These are phyloP conservation scores for Drosophila demipolita DNA, from an alignment of 2,888 invertebrate species.

Conservation along the genomic window DNA sequence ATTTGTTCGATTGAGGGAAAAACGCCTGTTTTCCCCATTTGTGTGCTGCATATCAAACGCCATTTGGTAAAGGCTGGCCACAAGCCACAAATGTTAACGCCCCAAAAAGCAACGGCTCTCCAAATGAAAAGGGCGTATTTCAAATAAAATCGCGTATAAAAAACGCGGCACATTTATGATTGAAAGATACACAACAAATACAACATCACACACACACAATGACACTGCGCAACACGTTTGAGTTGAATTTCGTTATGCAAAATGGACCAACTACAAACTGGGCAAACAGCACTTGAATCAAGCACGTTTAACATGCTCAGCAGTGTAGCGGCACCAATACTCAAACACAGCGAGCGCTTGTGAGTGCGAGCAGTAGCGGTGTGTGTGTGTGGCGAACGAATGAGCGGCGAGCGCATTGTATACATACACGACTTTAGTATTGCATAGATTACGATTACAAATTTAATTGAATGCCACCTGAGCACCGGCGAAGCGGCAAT, in stretches of 20 bases:
- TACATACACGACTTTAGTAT: slow-evolving; percentile 55
- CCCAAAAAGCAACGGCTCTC: slow-evolving; percentile 54
- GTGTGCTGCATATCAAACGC: slow-evolving; percentile 38
- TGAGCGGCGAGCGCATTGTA: slow-evolving; percentile 61
- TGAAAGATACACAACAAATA: slow-evolving; percentile 49
- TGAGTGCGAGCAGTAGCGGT: slow-evolving; percentile 28
- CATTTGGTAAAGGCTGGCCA: slow-evolving; percentile 41
- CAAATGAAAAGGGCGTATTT: slow-evolving; percentile 70
- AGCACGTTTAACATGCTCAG: slow-evolving; percentile 40
- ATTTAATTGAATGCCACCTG: slow-evolving; percentile 79
- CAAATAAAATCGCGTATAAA: slow-evolving; percentile 68
- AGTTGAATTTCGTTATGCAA: slow-evolving; percentile 23
- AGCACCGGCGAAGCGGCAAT: slow-evolving; percentile 61
- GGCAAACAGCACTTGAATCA: slow-evolving; percentile 33
- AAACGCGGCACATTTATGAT: slow-evolving; percentile 55
- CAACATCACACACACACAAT: slow-evolving; percentile 16
- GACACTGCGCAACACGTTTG: slow-evolving; percentile 51
- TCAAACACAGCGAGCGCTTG: background rate
- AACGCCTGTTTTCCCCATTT: slow-evolving; percentile 18
- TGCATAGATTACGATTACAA: slow-evolving; percentile 75
- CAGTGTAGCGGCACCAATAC: slow-evolving; percentile 41
- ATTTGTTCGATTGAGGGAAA: slow-evolving; percentile 30
- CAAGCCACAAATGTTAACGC: slow-evolving; percentile 54
- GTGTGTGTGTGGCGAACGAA: slow-evolving; percentile 49
- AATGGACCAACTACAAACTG: slow-evolving; percentile 11